A percentile compares a stretch with the other conserved stretches of the same genome.
Evolutionary conservation across 2,888 invertebrate species (phyloP).

Genomic region (Nesidiocoris tenuis): DNA sequence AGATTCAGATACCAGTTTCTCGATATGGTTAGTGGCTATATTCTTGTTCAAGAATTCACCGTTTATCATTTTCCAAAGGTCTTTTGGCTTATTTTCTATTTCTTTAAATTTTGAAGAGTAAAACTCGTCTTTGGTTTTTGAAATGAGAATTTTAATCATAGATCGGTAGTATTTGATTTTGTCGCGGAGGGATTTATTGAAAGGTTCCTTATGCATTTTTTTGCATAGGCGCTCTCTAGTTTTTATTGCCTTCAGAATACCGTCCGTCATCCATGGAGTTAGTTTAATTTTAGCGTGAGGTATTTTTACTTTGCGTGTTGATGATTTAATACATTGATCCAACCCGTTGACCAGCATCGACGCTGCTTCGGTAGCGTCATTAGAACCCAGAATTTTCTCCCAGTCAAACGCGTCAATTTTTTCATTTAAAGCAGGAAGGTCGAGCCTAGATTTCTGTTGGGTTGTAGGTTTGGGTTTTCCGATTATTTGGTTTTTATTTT

Average conservation of each 20-base stretch:
- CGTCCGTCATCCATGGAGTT: conserved; percentile 15
- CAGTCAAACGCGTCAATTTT: neutral
- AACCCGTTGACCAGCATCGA: neutral
- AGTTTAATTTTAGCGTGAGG: neutral
- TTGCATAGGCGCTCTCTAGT: neutral
- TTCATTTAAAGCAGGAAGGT: neutral
- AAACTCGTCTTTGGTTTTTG: neutral
- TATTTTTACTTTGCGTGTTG: neutral
- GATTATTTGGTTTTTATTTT: too few relatives aligned
- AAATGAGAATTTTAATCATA: neutral
- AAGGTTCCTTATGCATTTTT: neutral
- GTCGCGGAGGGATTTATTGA: neutral
- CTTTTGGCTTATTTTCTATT: neutral
- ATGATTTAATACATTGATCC: neutral
- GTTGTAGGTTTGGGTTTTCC: too few relatives aligned
- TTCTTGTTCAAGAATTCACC: neutral
- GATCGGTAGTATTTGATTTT: neutral
- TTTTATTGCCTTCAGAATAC: neutral
- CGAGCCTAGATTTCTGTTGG: neutral
- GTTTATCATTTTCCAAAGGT: conserved; percentile 14
- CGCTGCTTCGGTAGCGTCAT: neutral
- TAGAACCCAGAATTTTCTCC: neutral
- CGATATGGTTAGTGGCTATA: neutral
- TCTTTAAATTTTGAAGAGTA: neutral
- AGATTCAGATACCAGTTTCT: neutral